Percentiles rank a stretch among this genome's conserved stretches.
Conservation (phyloP, 2,113 vertebrate species). For the Podarcis cretensis region DNA sequence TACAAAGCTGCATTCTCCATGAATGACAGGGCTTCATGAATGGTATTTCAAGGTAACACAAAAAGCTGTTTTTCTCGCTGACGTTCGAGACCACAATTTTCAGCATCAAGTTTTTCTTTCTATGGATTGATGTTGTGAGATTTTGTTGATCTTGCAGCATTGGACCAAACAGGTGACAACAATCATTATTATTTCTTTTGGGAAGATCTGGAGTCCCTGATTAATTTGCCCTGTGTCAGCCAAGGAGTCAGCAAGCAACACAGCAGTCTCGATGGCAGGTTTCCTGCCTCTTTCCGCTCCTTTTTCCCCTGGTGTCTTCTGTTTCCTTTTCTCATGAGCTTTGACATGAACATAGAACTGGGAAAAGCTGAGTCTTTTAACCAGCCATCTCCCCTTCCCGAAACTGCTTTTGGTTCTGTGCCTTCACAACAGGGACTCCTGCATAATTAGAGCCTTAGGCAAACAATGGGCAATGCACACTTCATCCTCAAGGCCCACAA, state of each 20-base stretch:
- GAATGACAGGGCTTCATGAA: neutral
- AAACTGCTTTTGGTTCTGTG: neutral
- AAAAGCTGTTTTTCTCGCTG: neutral
- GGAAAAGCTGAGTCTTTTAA: neutral
- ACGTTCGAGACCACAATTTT: neutral
- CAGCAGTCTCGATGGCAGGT: neutral
- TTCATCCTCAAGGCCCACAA: neutral
- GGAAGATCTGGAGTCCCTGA: neutral
- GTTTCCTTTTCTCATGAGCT: conserved; percentile 18
- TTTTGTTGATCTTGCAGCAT: too few species aligned
- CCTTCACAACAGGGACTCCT: neutral
- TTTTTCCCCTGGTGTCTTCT: neutral
- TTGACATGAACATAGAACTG: neutral
- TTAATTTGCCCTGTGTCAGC: neutral
- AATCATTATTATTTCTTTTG: neutral
- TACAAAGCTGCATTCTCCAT: neutral
- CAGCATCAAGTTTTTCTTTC: neutral
- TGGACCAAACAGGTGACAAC: neutral
- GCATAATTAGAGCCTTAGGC: neutral
- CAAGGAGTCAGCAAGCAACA: neutral
- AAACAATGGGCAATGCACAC: neutral
- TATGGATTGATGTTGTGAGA: neutral
- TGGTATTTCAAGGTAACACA: neutral
- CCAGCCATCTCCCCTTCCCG: neutral
- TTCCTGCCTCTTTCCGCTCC: neutral